These are phyloP conservation scores for Hypotaenidia okinawae DNA, from an alignment of 2,797 vertebrate genomes.

Conservation along the genomic window DNA sequence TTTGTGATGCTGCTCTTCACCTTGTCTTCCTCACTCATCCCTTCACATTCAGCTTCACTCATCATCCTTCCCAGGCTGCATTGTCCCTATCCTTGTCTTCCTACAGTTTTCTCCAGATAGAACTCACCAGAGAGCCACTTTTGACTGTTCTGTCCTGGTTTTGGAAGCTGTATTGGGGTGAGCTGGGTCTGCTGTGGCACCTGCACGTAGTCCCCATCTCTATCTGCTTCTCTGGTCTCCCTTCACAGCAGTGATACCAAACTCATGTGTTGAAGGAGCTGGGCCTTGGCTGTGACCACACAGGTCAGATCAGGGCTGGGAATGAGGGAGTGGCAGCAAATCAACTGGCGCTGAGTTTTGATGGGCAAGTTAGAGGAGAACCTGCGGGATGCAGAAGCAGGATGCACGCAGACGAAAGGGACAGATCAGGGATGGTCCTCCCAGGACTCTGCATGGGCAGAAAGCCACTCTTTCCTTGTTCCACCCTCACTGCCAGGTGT, in stretches of 20 bases:
- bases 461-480: not conserved
- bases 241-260: not conserved
- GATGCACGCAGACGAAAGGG: not conserved
- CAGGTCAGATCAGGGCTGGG: not conserved
- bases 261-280: not conserved
- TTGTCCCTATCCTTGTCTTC: not conserved
- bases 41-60: not conserved
- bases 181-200: not conserved
- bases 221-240: not conserved
- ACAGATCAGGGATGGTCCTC: not conserved
- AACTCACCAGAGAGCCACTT: not conserved
- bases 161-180: not conserved
- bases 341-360: not conserved
- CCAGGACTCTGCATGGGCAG: not conserved
- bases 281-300: not conserved
- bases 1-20: not conserved
- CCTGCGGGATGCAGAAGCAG: not conserved
- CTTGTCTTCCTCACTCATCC: not conserved
- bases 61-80: not conserved
- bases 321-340: not conserved
- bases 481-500: not conserved
- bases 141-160: not conserved
- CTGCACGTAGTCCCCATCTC: not conserved
- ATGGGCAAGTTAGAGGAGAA: not conserved
- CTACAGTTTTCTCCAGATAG: not conserved